Percentiles rank a stretch among this genome's conserved stretches.
phyloP scores from a whole-genome alignment of 1,140 invertebrate genomes.

The Drosophila kikkawai region DNA sequence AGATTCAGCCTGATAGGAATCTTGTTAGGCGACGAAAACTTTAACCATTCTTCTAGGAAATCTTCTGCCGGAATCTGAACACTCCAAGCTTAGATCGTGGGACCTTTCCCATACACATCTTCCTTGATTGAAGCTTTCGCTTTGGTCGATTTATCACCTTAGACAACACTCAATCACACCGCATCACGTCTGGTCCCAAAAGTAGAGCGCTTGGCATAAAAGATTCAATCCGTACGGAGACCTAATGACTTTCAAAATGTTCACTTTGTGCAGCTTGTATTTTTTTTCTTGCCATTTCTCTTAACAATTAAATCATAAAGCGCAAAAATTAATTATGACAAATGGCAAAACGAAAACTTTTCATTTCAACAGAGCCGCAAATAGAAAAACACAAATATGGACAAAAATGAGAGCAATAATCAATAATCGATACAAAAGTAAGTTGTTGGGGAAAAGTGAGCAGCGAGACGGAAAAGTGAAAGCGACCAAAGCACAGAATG shows the following conservation, averaged over 20 bases:
- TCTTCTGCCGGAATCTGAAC: neutral
- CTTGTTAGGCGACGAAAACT: slow-evolving; percentile 1
- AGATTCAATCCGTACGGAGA: slow-evolving; percentile 40
- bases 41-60: slow-evolving; percentile 6
- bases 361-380: slow-evolving; percentile 51
- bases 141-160: slow-evolving; percentile 56
- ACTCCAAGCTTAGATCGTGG: neutral
- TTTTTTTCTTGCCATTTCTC: slow-evolving; percentile 30
- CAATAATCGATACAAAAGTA: slow-evolving; percentile 74
- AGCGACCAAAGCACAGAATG: slow-evolving; percentile 51
- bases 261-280: slow-evolving; percentile 29
- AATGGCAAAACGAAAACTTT: slow-evolving; percentile 72
- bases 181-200: slow-evolving; percentile 30
- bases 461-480: slow-evolving; percentile 72
- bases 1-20: neutral
- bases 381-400: slow-evolving; percentile 15
- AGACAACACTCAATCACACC: slow-evolving; percentile 47
- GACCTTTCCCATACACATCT: slow-evolving; percentile 18
- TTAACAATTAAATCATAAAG: slow-evolving; percentile 67
- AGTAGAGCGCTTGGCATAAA: slow-evolving; percentile 59
- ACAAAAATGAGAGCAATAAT: slow-evolving; percentile 62
- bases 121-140: slow-evolving; percentile 63
- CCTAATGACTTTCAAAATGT: slow-evolving; percentile 63
- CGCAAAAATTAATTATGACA: slow-evolving; percentile 78
- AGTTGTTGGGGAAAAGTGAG: slow-evolving; percentile 71